phyloP scores from a whole-genome alignment of 1,140 invertebrate species.

The Rhopalosiphum padi region DNA sequence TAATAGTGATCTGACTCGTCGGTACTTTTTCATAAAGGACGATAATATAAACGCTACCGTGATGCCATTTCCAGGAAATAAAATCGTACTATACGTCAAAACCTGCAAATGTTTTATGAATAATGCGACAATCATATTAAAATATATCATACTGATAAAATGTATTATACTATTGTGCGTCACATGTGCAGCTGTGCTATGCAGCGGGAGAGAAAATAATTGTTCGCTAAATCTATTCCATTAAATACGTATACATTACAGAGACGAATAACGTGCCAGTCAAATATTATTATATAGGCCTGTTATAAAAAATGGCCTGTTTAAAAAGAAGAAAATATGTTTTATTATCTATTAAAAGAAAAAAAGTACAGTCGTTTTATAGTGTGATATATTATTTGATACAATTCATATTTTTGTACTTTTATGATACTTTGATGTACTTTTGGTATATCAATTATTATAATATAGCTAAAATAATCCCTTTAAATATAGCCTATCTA shows the following conservation, averaged over 20 bases:
- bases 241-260: neutral
- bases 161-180: neutral
- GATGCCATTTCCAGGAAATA: neutral
- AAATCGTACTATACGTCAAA: neutral
- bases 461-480: neutral
- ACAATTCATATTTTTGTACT: neutral
- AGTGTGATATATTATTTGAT: neutral
- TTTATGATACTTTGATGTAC: no score
- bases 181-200: neutral
- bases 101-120: neutral
- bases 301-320: neutral
- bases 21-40: neutral
- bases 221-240: neutral
- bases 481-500: neutral
- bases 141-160: slow-evolving; percentile 10
- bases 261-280: neutral
- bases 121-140: slow-evolving; percentile 12
- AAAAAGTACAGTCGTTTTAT: neutral
- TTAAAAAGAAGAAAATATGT: neutral
- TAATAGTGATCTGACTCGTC: neutral
- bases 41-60: neutral
- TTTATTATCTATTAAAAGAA: neutral
- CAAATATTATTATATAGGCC: neutral
- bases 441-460: neutral
- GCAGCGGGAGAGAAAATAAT: neutral